Conservation (phyloP, 1,140 invertebrate genomes). For the Aphidius ervi region DNA sequence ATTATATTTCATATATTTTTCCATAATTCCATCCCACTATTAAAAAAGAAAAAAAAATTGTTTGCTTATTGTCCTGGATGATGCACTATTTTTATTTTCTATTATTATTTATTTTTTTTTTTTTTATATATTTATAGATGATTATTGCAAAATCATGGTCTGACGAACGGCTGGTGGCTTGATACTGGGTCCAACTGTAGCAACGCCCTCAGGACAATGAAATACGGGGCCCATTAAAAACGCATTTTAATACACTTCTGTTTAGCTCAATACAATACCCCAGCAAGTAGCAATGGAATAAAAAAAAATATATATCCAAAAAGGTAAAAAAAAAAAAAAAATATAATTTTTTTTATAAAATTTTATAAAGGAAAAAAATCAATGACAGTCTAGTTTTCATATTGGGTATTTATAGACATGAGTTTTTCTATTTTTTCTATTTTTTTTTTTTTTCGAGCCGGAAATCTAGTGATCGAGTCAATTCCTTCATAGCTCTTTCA, state of each 20-base stretch:
- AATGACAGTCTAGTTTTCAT: slow-evolving; percentile 5
- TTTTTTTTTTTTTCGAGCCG: neutral
- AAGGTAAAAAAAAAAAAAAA: neutral
- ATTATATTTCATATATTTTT: no score
- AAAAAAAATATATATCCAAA: neutral
- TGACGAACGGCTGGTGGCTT: neutral
- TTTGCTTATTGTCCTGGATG: no score
- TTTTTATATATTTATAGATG: neutral
- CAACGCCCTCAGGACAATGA: neutral
- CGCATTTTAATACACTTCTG: slow-evolving; percentile 11
- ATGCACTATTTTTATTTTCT: neutral
- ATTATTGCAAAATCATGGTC: neutral
- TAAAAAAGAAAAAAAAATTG: neutral
- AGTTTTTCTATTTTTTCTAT: no score
- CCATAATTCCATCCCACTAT: neutral
- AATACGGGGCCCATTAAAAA: slow-evolving; percentile 9
- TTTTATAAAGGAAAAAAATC: slow-evolving; percentile 1
- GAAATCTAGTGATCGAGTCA: neutral
- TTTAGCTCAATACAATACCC: neutral
- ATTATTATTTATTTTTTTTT: neutral
- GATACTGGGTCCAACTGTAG: neutral
- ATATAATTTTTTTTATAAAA: neutral
- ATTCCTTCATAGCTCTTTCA: neutral
- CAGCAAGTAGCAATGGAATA: neutral
- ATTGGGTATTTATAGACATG: neutral